Evolutionary conservation across 2,113 vertebrate species (phyloP), one percentile per base, ranked within the genome.

Genomic region (Patagioenas fasciata): DNA sequence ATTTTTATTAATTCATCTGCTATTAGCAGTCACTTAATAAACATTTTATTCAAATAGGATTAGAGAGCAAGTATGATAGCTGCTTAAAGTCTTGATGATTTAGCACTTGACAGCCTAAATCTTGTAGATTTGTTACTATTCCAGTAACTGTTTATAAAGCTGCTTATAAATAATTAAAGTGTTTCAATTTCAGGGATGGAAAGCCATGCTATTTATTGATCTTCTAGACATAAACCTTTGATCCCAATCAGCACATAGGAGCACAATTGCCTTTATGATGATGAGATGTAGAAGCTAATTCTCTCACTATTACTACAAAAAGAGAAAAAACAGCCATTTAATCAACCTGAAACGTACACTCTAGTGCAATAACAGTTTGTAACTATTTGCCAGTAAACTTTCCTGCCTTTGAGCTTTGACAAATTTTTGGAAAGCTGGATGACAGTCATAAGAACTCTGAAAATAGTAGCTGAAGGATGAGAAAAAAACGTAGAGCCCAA

Each of bases 381-480:
- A 81, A 38, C 34, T 92, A 15, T 79, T 70, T 93, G 19, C 69
- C 81, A 67, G 50, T 80, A 85, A 83, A 80, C 47, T 85, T 17
- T 80, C 19, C 36, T 92, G 56, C 42, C 24, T 89, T 70, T 83
- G 32, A 92, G 88, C 36, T 93, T 82, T 82, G 67, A 78, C 67
- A 95, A 75, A 56, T 88, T 96, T 95, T 96, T 91, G 60, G 47
- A 78, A 85, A 85, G 47, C 64, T 90, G 58, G 28, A 81, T 90
- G 90, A 54, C 50, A 91, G 89, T 95, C 91, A 94, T 83, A 91
- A 85, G 88, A 93, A 90, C 47, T 83, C 82, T 85, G 80, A 93
- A 96, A 96, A 95, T 82, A 93, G 89, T 70, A 92, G 31, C 40
- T 88, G 62, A 73, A 82, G 42, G 28, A 80, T 88, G 74, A 89